Evolutionary conservation across 2,797 vertebrate genomes (phyloP).

Genomic region (Poliocrania exsul): DNA sequence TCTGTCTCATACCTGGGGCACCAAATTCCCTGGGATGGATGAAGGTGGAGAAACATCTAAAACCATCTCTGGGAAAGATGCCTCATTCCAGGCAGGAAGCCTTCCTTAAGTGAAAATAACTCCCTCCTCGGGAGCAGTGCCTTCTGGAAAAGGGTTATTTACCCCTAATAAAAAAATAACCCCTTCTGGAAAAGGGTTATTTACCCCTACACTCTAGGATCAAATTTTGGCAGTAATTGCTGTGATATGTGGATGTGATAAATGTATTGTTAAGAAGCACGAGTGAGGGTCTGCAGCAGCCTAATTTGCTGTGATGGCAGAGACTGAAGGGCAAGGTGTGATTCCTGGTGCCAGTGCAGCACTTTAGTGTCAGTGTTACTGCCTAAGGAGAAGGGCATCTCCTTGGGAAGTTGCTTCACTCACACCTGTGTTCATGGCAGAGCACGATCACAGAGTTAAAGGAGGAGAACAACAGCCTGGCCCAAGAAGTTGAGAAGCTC

Average conservation of each 20-base stretch:
- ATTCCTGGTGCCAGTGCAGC: not conserved
- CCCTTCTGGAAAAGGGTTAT: too few relatives aligned
- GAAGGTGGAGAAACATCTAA: too few relatives aligned
- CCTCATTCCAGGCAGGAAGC: too few relatives aligned
- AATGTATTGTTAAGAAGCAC: not conserved
- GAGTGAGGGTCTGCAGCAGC: not conserved
- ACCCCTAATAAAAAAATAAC: too few relatives aligned
- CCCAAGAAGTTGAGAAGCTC: slow-evolving; percentile 72
- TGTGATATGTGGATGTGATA: not conserved
- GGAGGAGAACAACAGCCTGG: slow-evolving; percentile 41
- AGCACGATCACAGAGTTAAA: slow-evolving; percentile 9
- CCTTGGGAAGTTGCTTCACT: not conserved
- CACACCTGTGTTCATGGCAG: slow-evolving; percentile 9
- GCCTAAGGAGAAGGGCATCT: not conserved
- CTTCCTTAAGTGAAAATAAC: too few relatives aligned
- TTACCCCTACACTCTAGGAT: too few relatives aligned
- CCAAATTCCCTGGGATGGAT: too few relatives aligned
- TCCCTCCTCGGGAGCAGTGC: too few relatives aligned
- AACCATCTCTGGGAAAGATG: too few relatives aligned
- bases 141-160: too few relatives aligned
- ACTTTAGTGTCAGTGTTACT: not conserved
- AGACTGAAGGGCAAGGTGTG: not conserved
- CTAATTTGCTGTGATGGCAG: not conserved
- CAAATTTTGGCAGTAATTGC: not conserved
- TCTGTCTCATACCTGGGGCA: too few relatives aligned